Evolutionary conservation across 2,113 vertebrate genomes (phyloP), one percentile per base, ranked within the genome.

Genomic region (Nibea albiflora): DNA sequence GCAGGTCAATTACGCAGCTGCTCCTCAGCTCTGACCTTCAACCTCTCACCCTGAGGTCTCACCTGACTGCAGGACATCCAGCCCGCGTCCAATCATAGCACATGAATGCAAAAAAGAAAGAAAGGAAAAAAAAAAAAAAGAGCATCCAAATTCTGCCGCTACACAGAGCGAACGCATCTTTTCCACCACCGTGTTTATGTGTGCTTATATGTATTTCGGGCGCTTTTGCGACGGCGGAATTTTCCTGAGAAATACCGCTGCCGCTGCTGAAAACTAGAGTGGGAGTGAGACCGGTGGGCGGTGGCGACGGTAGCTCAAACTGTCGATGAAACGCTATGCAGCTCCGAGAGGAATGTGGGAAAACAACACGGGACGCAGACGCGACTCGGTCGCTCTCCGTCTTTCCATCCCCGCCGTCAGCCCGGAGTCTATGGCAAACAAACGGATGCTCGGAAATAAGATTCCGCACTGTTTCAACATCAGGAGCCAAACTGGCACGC

Each of bases 201-300:
- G 2, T 53, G 8, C 68, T 17, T 52, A 11, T 65, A 26, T 73
- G 31, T 31, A 42, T 81, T 89, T 78, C 39, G 71, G 35, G 50
- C 58, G 54, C 14, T 7, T 7, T 12, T 35, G 7, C 16, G 28
- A 54, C 24, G 50, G 62, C 76, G 65, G 14, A 76, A 66, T 64
- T 85, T 54, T 78, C 71, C 72, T 82, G 91, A 80, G 79, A 90
- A 92, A 93, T 89, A 84, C 39, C 78, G 6, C 83, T 31, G 46
- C 71, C 44, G 3, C 64, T 60, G 73, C 76, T 80, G 90, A 92
- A 89, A 92, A 85, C 76, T 90, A 62, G 88, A 89, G 90, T 42
- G 74, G 69, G 66, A 79, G 89, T 91, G 88, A 85, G 91, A 92
- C 58, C 17, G 4, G 84, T 86, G 87, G 92, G 88, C 65, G 92